Conservation (phyloP, 92 coral and sea anemone genomes). For the Isaurus tuberculatus region DNA sequence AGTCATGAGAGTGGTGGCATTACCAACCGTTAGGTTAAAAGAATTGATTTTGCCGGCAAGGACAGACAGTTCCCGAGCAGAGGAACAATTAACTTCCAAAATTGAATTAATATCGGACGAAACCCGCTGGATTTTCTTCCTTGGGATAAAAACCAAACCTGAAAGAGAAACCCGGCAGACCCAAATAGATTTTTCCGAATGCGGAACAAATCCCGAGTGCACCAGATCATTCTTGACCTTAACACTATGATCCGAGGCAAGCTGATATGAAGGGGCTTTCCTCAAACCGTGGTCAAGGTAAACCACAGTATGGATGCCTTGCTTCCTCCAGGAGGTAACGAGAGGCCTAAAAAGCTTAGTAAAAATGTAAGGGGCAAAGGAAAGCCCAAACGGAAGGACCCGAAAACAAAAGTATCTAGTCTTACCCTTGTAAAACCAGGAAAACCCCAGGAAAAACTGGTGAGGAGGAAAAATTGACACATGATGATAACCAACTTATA, state of each 20-base stretch:
- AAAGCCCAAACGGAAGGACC: too few species aligned
- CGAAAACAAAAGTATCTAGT: too few species aligned
- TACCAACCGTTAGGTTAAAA: not conserved
- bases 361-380: too few species aligned
- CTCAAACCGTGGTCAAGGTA: not conserved
- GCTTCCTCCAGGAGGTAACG: too few species aligned
- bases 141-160: not conserved
- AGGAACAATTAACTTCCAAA: not conserved
- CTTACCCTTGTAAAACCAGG: too few species aligned
- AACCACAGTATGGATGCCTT: not conserved
- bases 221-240: not conserved
- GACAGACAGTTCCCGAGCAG: not conserved
- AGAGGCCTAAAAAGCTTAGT: too few species aligned
- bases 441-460: too few species aligned
- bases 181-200: not conserved
- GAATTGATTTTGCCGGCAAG: not conserved
- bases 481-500: too few species aligned
- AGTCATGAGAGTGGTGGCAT: slow-evolving; percentile 1
- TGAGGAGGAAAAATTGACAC: too few species aligned
- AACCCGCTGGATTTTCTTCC: not conserved
- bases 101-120: not conserved
- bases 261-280: not conserved
- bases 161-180: not conserved
- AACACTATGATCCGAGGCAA: not conserved
- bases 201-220: not conserved